Conservation (phyloP, 2,113 vertebrate species). For the Phylloscopus whistleri region DNA sequence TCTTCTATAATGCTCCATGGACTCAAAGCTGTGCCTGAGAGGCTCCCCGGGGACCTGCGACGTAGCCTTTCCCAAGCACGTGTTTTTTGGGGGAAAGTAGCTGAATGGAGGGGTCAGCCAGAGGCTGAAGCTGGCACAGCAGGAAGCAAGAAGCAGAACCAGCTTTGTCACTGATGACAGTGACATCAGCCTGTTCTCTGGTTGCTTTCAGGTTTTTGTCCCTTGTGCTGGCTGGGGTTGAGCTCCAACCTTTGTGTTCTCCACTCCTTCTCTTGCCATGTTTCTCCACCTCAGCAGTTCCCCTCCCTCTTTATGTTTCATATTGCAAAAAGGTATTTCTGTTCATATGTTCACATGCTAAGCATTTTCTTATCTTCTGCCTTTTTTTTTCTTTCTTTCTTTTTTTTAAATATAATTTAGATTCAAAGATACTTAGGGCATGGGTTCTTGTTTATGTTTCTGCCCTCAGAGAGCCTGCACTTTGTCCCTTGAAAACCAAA, state of each 20-base stretch:
- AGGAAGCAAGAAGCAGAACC: background rate
- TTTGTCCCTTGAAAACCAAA: background rate
- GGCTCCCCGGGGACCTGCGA: background rate
- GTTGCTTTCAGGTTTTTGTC: background rate
- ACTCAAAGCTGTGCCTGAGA: background rate
- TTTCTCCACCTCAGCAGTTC: background rate
- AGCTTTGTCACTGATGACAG: background rate
- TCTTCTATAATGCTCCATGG: constrained; percentile 26
- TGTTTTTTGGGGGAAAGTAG: background rate
- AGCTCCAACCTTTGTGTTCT: background rate
- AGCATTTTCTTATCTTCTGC: background rate
- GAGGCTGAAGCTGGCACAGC: constrained; percentile 59
- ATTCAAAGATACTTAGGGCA: background rate
- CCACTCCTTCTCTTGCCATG: accelerated
- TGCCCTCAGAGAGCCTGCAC: background rate
- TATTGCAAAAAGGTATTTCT: background rate
- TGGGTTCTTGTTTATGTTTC: background rate
- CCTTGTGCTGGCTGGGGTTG: background rate
- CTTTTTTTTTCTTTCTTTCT: background rate
- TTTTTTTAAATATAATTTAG: background rate
- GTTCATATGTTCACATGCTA: background rate
- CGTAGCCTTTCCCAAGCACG: background rate
- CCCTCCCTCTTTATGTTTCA: background rate
- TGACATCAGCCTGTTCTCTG: background rate
- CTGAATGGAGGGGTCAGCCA: constrained; percentile 41